phyloP scores from a whole-genome alignment of 2,888 invertebrate species.

The Drosophila paucipuncta region DNA sequence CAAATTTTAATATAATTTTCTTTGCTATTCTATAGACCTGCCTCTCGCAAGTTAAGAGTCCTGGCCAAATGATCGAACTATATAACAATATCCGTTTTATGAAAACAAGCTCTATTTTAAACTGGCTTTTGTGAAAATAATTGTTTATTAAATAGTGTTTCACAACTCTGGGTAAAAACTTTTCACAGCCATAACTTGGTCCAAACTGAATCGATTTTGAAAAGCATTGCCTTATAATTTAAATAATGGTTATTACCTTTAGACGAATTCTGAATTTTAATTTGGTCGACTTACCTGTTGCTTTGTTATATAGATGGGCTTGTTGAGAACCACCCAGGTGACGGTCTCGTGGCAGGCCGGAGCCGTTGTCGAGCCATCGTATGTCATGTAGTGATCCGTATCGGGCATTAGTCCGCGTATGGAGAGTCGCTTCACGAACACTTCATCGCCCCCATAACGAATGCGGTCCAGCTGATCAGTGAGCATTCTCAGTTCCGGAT shows the following conservation, averaged over 20 bases:
- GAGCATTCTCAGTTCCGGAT: constrained; percentile 95
- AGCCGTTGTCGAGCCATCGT: constrained; percentile 98
- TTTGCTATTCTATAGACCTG: neutral
- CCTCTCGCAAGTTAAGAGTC: neutral
- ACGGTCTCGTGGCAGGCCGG: constrained; percentile 99
- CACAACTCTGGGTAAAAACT: neutral
- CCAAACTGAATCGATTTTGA: neutral
- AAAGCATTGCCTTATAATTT: neutral
- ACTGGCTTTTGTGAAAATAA: neutral
- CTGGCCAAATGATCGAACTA: too few relatives aligned
- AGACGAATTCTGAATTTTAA: neutral
- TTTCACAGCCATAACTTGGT: neutral
- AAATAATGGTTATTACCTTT: neutral
- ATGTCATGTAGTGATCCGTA: constrained; percentile 98
- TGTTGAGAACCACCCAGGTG: constrained; percentile 99
- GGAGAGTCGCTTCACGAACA: constrained; percentile 93
- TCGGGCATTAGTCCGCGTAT: constrained; percentile 95
- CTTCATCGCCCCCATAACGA: constrained; percentile 95
- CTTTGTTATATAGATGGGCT: constrained; percentile 98
- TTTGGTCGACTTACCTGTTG: constrained; percentile 91
- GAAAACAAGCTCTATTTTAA: neutral
- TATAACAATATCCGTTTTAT: too few relatives aligned
- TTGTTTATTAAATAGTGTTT: neutral
- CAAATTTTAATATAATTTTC: neutral
- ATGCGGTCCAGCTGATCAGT: constrained; percentile 97